phyloP scores from a whole-genome alignment of 1,140 invertebrate species.

The Trichonephila clavata region DNA sequence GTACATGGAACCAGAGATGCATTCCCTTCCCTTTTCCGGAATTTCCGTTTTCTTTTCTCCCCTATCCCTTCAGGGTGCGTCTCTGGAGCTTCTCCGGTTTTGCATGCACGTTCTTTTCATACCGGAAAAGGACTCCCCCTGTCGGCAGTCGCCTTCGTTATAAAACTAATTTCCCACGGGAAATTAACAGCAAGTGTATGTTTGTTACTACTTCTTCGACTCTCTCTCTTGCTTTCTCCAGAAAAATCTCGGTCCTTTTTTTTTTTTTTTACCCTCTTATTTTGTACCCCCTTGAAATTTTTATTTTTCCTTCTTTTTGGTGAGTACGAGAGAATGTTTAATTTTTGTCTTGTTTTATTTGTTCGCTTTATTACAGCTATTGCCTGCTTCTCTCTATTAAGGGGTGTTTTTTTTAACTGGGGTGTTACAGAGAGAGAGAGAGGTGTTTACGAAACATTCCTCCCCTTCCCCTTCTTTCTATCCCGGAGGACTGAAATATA shows the following conservation, averaged over 20 bases:
- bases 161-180: slow-evolving; percentile 77
- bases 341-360: slow-evolving; percentile 53
- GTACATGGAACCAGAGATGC: slow-evolving; percentile 21
- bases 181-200: slow-evolving; percentile 76
- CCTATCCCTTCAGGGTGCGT: slow-evolving; percentile 64
- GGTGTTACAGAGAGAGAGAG: background rate
- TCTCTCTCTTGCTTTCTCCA: slow-evolving; percentile 19
- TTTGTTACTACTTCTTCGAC: slow-evolving; percentile 68
- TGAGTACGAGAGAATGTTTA: slow-evolving; percentile 45
- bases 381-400: slow-evolving; percentile 47
- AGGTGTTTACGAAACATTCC: slow-evolving; percentile 26
- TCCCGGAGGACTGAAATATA: background rate
- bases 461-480: background rate
- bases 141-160: slow-evolving; percentile 72
- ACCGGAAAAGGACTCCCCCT: slow-evolving; percentile 73
- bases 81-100: slow-evolving; percentile 76
- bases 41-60: slow-evolving; percentile 64
- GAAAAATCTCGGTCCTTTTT: background rate
- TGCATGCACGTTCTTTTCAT: slow-evolving; percentile 70
- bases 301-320: slow-evolving; percentile 12
- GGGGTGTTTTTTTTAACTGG: background rate
- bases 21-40: slow-evolving; percentile 46
- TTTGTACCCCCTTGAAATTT: slow-evolving; percentile 12
- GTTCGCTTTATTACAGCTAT: slow-evolving; percentile 43
- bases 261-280: background rate